Conservation (phyloP, 2,888 invertebrate genomes). For the Ethmia dodecea region DNA sequence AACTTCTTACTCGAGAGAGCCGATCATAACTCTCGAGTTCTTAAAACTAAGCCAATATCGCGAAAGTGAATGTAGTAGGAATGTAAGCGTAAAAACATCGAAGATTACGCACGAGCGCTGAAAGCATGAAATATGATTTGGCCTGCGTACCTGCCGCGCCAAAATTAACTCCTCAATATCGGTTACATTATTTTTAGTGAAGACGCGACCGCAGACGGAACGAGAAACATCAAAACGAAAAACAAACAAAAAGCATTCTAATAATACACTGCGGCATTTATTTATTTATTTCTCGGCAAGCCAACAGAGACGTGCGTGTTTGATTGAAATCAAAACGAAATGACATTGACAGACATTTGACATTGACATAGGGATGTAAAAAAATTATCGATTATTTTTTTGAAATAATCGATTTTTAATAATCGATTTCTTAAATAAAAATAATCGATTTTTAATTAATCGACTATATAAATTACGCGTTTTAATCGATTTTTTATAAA, state of each 20-base stretch:
- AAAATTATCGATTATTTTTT: too few relatives aligned
- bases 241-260: constrained; percentile 43
- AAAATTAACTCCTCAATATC: constrained; percentile 52
- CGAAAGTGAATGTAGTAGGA: constrained; percentile 41
- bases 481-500: too few relatives aligned
- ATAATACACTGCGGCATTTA: constrained; percentile 2
- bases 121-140: constrained; percentile 55
- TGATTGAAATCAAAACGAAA: too few relatives aligned
- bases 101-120: constrained; percentile 32
- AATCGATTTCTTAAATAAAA: too few relatives aligned
- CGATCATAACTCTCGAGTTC: background rate
- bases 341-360: too few relatives aligned
- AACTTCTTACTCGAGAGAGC: too few relatives aligned
- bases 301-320: too few relatives aligned
- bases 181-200: constrained; percentile 69
- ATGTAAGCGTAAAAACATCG: constrained; percentile 36
- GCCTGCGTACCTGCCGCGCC: constrained; percentile 56
- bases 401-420: too few relatives aligned
- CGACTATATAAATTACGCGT: too few relatives aligned
- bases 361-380: too few relatives aligned
- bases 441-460: too few relatives aligned
- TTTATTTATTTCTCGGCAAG: too few relatives aligned
- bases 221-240: constrained; percentile 37
- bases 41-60: constrained; percentile 18
- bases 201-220: constrained; percentile 42